Evolutionary conservation across 2,797 vertebrate species (phyloP).

Genomic region (Eulemur rubriventer): DNA sequence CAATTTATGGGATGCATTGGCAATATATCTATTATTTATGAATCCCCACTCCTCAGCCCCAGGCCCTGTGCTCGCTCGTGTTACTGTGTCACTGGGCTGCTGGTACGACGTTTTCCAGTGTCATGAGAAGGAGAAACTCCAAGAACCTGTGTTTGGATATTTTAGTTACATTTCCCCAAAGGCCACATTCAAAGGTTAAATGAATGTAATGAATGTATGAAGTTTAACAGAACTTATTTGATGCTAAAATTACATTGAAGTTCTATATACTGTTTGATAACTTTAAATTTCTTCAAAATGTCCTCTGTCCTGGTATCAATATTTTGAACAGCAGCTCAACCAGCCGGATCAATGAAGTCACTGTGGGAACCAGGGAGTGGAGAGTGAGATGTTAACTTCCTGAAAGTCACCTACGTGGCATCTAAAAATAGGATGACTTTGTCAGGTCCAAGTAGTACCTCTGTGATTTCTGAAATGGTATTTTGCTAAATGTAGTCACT

Average conservation of each 20-base stretch:
- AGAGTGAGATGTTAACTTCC: not conserved
- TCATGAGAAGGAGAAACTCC: not conserved
- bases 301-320: too few species aligned
- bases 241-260: not conserved
- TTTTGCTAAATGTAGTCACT: not conserved
- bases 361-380: not conserved
- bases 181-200: not conserved
- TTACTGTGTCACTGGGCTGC: accelerated
- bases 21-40: accelerated
- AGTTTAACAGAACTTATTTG: not conserved
- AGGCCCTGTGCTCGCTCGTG: accelerated
- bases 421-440: not conserved
- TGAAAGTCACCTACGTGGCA: not conserved
- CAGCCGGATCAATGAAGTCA: too few species aligned
- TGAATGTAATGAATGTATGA: accelerated
- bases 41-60: too few species aligned
- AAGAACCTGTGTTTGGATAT: not conserved
- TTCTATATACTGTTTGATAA: not conserved
- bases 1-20: accelerated
- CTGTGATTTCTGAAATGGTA: not conserved
- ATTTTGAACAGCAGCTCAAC: not conserved
- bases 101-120: accelerated
- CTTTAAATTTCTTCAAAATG: not conserved
- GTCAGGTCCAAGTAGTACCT: not conserved
- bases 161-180: not conserved